Conservation (phyloP, 2,113 vertebrate species). For the Megatriorchis doriae region DNA sequence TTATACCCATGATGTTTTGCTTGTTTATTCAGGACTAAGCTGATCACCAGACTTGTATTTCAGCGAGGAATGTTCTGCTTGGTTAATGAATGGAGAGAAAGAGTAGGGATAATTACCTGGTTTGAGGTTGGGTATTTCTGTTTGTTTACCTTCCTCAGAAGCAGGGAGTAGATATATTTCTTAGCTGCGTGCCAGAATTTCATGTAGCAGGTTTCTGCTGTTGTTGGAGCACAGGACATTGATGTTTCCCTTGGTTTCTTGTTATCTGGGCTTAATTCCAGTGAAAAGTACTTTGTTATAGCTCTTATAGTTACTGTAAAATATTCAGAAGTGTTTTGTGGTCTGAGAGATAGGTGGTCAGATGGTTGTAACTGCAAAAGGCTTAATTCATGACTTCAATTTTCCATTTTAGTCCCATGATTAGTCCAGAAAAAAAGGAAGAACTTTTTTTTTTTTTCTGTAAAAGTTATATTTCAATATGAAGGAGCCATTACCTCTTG, state of each 20-base stretch:
- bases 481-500: neutral
- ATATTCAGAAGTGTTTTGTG: neutral
- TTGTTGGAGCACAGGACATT: neutral
- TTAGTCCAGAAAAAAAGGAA: neutral
- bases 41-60: neutral
- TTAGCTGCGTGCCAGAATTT: neutral
- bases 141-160: neutral
- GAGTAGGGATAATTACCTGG: neutral
- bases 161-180: neutral
- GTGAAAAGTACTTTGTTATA: neutral
- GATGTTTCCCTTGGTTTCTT: neutral
- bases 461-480: neutral
- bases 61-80: neutral
- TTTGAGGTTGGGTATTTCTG: neutral
- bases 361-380: neutral
- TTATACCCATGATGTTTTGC: neutral
- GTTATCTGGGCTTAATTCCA: neutral
- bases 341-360: neutral
- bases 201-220: neutral
- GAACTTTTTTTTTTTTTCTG: neutral
- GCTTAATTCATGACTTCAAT: neutral
- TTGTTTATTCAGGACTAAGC: neutral
- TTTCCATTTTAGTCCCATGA: neutral
- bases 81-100: neutral
- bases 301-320: neutral